phyloP scores from a whole-genome alignment of 2,888 invertebrate species.

The Dolomedes plantarius region DNA sequence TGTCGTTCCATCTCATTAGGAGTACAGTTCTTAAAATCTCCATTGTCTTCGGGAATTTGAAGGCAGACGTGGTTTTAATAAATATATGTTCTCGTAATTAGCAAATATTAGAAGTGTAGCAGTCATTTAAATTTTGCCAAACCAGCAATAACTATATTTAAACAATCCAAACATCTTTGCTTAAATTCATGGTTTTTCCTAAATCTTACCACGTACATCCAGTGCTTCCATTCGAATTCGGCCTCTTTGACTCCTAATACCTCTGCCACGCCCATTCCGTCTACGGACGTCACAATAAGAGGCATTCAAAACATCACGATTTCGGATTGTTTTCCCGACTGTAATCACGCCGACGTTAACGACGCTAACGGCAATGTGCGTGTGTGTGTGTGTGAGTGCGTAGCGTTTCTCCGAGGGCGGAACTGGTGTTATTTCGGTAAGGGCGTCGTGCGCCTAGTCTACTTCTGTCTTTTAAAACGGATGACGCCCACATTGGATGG shows the following conservation, averaged over 20 bases:
- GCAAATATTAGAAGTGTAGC: too few relatives aligned
- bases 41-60: too few relatives aligned
- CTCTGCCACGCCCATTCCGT: neutral
- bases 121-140: too few relatives aligned
- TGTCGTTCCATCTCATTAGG: too few relatives aligned
- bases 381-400: neutral
- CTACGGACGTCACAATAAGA: neutral
- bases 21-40: too few relatives aligned
- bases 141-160: too few relatives aligned
- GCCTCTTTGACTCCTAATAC: neutral
- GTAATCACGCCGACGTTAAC: constrained; percentile 7
- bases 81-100: too few relatives aligned
- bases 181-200: too few relatives aligned
- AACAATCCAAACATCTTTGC: too few relatives aligned
- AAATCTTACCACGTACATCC: too few relatives aligned
- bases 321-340: neutral
- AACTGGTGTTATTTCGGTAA: neutral
- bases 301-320: neutral
- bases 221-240: neutral
- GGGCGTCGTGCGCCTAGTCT: neutral
- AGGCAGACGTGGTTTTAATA: too few relatives aligned
- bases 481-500: neutral
- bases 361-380: neutral
- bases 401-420: constrained; percentile 7
- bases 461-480: neutral